Base-by-base conservation (phyloP, 2,797 vertebrate genomes). In the Sebastes cheni region DNA sequence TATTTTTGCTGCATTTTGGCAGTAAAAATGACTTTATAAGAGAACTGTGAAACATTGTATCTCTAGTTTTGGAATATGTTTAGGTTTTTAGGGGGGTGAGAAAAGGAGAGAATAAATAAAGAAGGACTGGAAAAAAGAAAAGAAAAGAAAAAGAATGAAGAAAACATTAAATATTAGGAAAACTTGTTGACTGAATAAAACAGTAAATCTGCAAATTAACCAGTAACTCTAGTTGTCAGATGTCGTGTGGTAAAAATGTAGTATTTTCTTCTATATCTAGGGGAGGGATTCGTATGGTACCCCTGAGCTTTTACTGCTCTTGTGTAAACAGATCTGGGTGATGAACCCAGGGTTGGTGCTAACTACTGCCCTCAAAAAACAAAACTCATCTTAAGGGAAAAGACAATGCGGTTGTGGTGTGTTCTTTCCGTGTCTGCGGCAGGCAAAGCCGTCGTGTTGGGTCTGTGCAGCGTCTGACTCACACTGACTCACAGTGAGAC, bases 381-480 rank as follows among this genome's bases (percentile, higher is more conserved):
- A 66, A 18, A 81, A 22, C 4, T 42, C 29, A 34, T 72, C 67
- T 27, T 9, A 2, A 39, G 56, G 74, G 78, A 52, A 9, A 36
- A 56, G n/a, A 50, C 46, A 50, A 20, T 20, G 18, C 46, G 7
- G 46, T 50, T 18, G 46, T 50, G 46, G 46, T 50, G 7, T 20
- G 46, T 50, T 50, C 46, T 46, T 46, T 64, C 16, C 3, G 36
- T 75, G 72, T 64, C 22, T 75, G 16, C 7, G n/a, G 71, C 36
- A 52, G 18, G 83, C 58, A n/a, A 80, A 61, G 74, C 59, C 62
- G 16, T 77, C 64, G 5, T 46, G 69, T 82, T 20, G 76, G 68
- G 67, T 85, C 75, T 79, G 69, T 3, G 7, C 50, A 9, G 34
- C 11, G 34, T 12, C 59, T 88, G 84, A 82, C 72, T 83, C 83